These are phyloP conservation scores for Caenorhabditis wallacei DNA, from an alignment of 2,888 invertebrate species.

Conservation along the genomic window DNA sequence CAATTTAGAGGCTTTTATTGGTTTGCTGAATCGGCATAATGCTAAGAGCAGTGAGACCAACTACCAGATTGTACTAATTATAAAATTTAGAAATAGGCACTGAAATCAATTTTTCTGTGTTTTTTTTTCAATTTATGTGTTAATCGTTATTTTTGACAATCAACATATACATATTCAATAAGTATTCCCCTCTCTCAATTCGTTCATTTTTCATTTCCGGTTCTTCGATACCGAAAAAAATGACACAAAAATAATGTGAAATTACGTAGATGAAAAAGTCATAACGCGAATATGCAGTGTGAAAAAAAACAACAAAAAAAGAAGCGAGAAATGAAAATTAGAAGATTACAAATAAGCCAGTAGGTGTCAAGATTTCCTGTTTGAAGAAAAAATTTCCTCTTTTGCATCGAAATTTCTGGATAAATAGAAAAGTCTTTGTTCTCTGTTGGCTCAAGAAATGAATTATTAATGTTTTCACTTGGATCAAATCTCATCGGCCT, in stretches of 20 bases:
- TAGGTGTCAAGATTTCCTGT: slow-evolving; percentile 45
- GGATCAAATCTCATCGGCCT: slow-evolving; percentile 33
- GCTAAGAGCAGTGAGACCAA: no score
- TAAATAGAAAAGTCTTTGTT: slow-evolving; percentile 42
- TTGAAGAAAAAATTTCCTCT: no score
- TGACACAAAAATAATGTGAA: background rate
- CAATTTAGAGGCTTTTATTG: background rate
- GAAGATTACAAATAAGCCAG: slow-evolving; percentile 53
- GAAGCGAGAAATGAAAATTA: slow-evolving; percentile 25
- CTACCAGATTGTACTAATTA: no score
- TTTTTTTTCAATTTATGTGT: no score
- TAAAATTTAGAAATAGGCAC: no score
- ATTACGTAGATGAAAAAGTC: background rate
- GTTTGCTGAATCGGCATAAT: background rate
- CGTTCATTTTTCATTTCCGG: background rate
- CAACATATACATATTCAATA: no score
- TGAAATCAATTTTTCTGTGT: no score
- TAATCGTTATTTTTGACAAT: no score
- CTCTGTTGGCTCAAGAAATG: slow-evolving; percentile 30
- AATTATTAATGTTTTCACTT: slow-evolving; percentile 53
- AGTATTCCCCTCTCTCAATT: background rate
- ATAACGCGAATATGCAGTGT: background rate
- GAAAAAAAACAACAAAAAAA: slow-evolving; percentile 13
- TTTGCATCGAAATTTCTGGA: slow-evolving; percentile 22
- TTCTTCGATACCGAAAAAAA: background rate